Base-by-base conservation (phyloP, 2,888 invertebrate species). In the Hemaris fuciformis region DNA sequence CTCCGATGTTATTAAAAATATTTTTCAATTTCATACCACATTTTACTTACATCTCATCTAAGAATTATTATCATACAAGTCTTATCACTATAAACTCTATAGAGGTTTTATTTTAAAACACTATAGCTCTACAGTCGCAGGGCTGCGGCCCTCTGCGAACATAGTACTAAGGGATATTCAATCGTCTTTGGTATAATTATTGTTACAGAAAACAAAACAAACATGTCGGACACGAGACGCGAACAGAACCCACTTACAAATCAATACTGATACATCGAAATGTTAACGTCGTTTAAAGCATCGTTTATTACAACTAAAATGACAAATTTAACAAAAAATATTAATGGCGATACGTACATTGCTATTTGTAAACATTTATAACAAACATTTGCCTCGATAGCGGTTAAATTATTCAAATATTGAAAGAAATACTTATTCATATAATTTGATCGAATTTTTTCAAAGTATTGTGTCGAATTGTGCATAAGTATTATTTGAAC, bases 161-260 rank as follows among this genome's bases (percentile, higher is more conserved):
- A 79, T 76, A 86, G 81, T 76, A 27, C 84, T 86, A 84, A 79
- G 85, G 88, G 91, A 91, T 91, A 91, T 90, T 91, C 91, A 87
- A 91, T 85, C 85, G 86, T 92, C 92, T 92, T 92, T 92, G 92
- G 92, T 92, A 92, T 92, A 83, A 90, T 85, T 31, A 53, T 53
- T 85, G 85, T 87, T 87, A 88, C 80, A 87, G 83, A 88, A 85
- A 87, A 85, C 79, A 83, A 80, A 84, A 81, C 75, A 77, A 79
- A 73, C 78, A 77, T 53, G 77, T 80, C 77, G 76, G n/a, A 85
- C 77, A 76, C 73, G 73, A 68, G 77, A 76, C 76, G 78, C 81
- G 79, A 84, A 83, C 83, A 76, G 61, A 64, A 80, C 74, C 77
- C 79, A 74, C 77, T 73, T 72, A 20, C 65, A 70, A 67, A 70